Percentiles rank a stretch among this genome's conserved stretches.
Conservation (phyloP, 2,113 vertebrate genomes). For the Ursus arctos region DNA sequence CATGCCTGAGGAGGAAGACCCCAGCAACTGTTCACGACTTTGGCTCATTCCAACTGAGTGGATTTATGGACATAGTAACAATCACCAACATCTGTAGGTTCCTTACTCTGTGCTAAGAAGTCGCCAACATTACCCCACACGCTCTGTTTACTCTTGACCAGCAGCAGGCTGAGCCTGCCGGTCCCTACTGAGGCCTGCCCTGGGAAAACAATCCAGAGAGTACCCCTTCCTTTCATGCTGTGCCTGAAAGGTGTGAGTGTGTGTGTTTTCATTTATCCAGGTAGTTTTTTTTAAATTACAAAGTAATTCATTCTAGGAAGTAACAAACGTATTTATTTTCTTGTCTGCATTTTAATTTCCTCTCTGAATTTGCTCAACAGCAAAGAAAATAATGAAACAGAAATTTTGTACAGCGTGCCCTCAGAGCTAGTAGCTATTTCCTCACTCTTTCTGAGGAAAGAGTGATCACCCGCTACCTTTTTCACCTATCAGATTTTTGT, state of each 20-base stretch:
- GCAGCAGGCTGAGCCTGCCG: background rate
- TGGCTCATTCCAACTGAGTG: background rate
- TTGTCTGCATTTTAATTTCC: conserved; percentile 20
- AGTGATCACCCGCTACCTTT: background rate
- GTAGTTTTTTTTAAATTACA: background rate
- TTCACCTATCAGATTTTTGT: background rate
- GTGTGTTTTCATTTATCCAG: background rate
- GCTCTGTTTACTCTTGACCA: background rate
- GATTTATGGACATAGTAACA: background rate
- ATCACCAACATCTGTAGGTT: background rate
- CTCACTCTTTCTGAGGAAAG: background rate
- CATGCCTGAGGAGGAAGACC: background rate
- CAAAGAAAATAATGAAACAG: conserved; percentile 4
- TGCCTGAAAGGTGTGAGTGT: background rate
- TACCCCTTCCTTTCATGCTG: background rate
- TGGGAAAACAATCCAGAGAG: background rate
- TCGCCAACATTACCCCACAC: background rate
- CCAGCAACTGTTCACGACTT: background rate
- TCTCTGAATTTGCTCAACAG: background rate
- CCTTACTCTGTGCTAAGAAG: background rate
- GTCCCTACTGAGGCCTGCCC: background rate
- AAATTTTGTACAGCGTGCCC: background rate
- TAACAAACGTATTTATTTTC: conserved; percentile 32
- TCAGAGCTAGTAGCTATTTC: background rate
- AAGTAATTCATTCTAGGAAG: background rate